Conservation (phyloP, 35 echinoderm and acorn worm genomes). For the Apostichopus californicus region DNA sequence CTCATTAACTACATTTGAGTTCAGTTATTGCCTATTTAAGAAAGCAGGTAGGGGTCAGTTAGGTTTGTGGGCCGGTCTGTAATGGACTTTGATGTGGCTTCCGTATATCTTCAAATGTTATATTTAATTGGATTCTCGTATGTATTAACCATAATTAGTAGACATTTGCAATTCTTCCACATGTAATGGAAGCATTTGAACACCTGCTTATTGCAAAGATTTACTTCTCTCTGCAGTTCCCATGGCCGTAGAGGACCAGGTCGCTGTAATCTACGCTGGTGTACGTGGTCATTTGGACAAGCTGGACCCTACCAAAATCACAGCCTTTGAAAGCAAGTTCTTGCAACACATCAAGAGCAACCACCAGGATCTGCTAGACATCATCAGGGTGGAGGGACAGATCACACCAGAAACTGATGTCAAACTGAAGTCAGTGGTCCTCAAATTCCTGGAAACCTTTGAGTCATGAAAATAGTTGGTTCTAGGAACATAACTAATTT, state of each 20-base stretch:
- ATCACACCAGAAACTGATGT: constrained; percentile 77
- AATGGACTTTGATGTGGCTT: not conserved
- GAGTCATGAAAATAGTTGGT: constrained; percentile 58
- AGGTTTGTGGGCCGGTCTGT: no score
- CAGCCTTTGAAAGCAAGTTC: constrained; percentile 85
- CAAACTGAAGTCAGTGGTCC: constrained; percentile 80
- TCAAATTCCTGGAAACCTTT: constrained; percentile 94
- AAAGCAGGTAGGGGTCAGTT: no score
- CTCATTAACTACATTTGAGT: no score
- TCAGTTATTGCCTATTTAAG: no score
- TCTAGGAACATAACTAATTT: not conserved
- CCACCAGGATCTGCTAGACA: constrained; percentile 79
- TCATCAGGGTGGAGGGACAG: constrained; percentile 72
- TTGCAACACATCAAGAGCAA: constrained; percentile 80
- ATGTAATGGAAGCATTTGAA: no score
- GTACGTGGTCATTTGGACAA: constrained; percentile 96
- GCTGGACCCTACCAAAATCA: constrained; percentile 88
- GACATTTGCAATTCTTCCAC: no score
- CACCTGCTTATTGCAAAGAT: not conserved
- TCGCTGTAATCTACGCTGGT: constrained; percentile 95
- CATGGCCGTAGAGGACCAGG: constrained; percentile 98
- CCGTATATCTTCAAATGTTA: no score
- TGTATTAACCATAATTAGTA: no score
- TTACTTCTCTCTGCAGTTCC: constrained; percentile 57
- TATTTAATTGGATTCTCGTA: no score